Evolutionary conservation across 1,140 invertebrate species (phyloP).

Genomic region (Lysiphlebus fabarum): DNA sequence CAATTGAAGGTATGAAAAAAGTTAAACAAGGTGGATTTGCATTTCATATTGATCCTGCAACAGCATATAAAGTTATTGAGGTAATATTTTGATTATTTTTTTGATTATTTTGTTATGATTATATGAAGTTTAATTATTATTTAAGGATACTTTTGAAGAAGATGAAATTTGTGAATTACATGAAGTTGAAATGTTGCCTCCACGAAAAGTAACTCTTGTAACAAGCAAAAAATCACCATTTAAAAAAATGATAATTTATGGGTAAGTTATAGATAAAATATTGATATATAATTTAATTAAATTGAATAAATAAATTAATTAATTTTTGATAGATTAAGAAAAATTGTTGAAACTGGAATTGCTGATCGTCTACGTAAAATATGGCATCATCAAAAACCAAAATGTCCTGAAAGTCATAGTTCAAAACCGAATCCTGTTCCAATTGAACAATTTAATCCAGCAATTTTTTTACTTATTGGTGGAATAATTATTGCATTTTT

Average conservation of each 20-base stretch:
- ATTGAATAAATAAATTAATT: too few species aligned
- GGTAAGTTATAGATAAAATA: too few species aligned
- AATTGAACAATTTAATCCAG: slow-evolving; percentile 35
- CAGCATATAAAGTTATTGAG: slow-evolving; percentile 58
- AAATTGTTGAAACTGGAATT: slow-evolving; percentile 32
- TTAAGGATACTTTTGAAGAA: slow-evolving; percentile 39
- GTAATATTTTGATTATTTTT: slow-evolving; percentile 25
- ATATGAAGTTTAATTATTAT: slow-evolving; percentile 9
- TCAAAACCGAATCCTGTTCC: slow-evolving; percentile 32
- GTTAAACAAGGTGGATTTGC: slow-evolving; percentile 55
- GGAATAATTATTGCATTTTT: slow-evolving; percentile 27
- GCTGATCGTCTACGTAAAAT: slow-evolving; percentile 27
- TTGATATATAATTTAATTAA: too few species aligned
- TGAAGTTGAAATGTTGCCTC: slow-evolving; percentile 33
- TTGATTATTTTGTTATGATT: too few species aligned
- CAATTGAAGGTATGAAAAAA: slow-evolving; percentile 45
- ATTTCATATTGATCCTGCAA: slow-evolving; percentile 60
- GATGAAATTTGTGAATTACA: slow-evolving; percentile 41
- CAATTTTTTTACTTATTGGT: slow-evolving; percentile 31
- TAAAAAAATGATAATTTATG: slow-evolving; percentile 41
- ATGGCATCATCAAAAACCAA: slow-evolving; percentile 34
- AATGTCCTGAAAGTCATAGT: slow-evolving; percentile 37
- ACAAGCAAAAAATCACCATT: slow-evolving; percentile 41
- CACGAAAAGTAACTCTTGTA: slow-evolving; percentile 28
- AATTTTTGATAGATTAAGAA: slow-evolving; percentile 28